Evolutionary conservation across 2,888 invertebrate genomes (phyloP), one percentile per base, ranked within the genome.

Genomic region (Steinernema hermaphroditum): DNA sequence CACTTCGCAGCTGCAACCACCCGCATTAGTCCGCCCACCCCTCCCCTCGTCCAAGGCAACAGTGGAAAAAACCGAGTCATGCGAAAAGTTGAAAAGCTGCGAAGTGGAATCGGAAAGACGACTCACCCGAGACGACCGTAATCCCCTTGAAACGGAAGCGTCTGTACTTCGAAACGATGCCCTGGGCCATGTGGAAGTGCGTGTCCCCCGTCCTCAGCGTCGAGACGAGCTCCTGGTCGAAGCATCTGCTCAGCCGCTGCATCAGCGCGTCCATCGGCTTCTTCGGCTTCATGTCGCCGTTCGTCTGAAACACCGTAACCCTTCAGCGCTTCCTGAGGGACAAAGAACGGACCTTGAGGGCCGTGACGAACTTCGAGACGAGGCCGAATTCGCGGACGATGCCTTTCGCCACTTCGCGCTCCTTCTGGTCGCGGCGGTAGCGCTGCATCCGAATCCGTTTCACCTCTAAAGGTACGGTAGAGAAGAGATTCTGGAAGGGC

Each of bases 1-100:
- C 62, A 62, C 62, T 62, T 62, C 62, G 62, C 62, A 62, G 62
- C 62, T 62, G 62, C 16, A 62, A 62, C 62, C 62, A 62, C 29
- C 16, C 29, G 27, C 62, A 62, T 62, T 62, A 62, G 27, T 29
- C 62, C 62, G 32, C 62, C 22, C 29, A 62, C 46, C 46, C 46
- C 46, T 19, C 37, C 22, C 46, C 46, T 4, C 46, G 46, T 46
- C 46, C 37, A 29, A 32, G 62, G 62, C 29, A 32, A 62, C 27
- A 62, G 62, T 32, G 62, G 19, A 62, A n/a, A 62, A 62, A 12
- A 62, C 24, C 24, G 24, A 24, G 50, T 27, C 62, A 62, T 62
- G 62, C 62, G 32, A 29, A 62, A 62, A 29, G 29, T 32, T 62
- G 32, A 14, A 62, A 62, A 62, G 62, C 62, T 62, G 62, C 62